Percentiles rank a stretch among this genome's conserved stretches.
Evolutionary conservation across 2,888 invertebrate species (phyloP).

Genomic region (Drosophila niveifrons): DNA sequence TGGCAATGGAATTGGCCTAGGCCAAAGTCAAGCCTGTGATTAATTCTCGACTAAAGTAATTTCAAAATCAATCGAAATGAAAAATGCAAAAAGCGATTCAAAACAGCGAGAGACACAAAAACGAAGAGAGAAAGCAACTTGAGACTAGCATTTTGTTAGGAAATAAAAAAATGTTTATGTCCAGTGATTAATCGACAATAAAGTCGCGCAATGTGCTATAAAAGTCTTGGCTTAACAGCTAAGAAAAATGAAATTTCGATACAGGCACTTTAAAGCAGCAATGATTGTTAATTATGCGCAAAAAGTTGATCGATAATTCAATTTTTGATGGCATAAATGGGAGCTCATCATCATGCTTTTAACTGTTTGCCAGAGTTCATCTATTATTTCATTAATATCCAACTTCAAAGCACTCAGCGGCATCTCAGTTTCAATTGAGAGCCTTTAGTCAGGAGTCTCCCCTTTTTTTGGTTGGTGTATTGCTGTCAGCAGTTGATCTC

Average conservation of each 20-base stretch:
- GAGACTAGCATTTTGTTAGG: background rate
- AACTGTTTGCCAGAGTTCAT: background rate
- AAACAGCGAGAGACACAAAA: background rate
- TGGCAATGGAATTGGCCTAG: slow-evolving; percentile 10
- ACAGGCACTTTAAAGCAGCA: background rate
- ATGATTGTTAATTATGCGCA: background rate
- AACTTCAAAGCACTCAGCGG: slow-evolving; percentile 7
- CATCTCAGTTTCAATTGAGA: slow-evolving; percentile 6
- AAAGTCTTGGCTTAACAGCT: background rate
- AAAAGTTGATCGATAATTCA: background rate
- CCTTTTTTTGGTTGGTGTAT: background rate
- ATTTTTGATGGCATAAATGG: background rate
- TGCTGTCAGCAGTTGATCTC: slow-evolving; percentile 27
- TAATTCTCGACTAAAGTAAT: slow-evolving; percentile 17
- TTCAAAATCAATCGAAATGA: slow-evolving; percentile 8
- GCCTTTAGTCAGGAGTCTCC: background rate
- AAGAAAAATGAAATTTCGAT: background rate
- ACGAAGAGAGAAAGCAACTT: background rate
- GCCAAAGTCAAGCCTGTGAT: slow-evolving; percentile 17
- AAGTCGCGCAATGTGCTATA: background rate
- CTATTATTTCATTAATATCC: slow-evolving; percentile 2
- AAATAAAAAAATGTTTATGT: slow-evolving; percentile 6
- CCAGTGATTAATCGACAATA: slow-evolving; percentile 12
- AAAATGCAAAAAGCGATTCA: background rate
- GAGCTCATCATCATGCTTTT: background rate